Base-by-base conservation (phyloP, 2,113 vertebrate genomes). In the Eptatretus burgeri region DNA sequence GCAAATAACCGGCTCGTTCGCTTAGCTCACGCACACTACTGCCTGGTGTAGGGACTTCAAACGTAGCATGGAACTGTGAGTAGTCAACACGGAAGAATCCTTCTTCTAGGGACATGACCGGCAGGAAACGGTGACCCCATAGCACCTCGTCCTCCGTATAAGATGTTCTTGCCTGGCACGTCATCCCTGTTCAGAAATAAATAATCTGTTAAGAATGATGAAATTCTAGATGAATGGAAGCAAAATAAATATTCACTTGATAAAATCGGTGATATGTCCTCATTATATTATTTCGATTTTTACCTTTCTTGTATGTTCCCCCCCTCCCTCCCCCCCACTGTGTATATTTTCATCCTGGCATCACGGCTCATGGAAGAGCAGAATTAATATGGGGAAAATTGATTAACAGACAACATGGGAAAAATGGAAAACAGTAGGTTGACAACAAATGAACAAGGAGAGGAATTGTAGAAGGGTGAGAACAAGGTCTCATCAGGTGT, bases 31-130 rank as follows among this genome's bases (percentile, higher is more conserved):
- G 95, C 51, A 89, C 86, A n/a, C 91, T 98, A 74, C 89, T 83
- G 0, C 87, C 85, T 2, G 88, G 72, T 0, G 89, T 93, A 62
- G 81, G 82, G 41, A 98, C 88, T 76, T 98, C 91, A 63, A 98
- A 98, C 0, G 89, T 98, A 51, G 85, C 86, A 14, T 98, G 91
- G 72, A 98, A 98, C 77, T 98, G 91, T n/a, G 91, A 98, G 67
- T 98, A 98, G 76, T 98, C 91, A 65, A 98, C 91, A 73, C 95
- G 95, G 66, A 98, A 98, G 76, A 98, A 98, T 7, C 91, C 91
- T 62, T 98, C 91, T 67, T 98, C 91, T 74, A 98, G 74, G 69
- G 91, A 98, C 72, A 98, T 98, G 1, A 98, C 91, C 0, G 91
- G 91, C 64, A 81, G 95, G 77, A 98, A 98, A 7, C 91, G 85